Conservation (phyloP, 2,888 invertebrate species). For the Operophtera brumata region DNA sequence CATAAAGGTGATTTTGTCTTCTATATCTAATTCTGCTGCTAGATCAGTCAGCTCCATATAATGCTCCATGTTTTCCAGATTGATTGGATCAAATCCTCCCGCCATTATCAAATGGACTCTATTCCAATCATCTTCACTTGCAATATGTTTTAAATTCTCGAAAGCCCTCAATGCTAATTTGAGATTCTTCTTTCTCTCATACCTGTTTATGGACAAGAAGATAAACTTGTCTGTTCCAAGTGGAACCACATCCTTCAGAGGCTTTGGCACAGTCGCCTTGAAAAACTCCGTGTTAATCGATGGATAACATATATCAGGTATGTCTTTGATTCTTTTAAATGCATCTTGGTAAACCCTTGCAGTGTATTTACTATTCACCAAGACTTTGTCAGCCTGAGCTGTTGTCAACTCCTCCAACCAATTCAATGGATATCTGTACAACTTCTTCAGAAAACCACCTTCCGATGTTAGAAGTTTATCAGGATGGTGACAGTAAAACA, state of each 20-base stretch:
- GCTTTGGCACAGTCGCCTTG: constrained; percentile 73
- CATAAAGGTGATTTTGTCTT: constrained; percentile 89
- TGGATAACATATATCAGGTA: constrained; percentile 95
- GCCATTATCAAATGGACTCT: constrained; percentile 93
- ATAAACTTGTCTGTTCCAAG: constrained; percentile 82
- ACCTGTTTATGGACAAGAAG: constrained; percentile 97
- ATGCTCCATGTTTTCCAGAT: constrained; percentile 92
- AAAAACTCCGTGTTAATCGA: constrained; percentile 92
- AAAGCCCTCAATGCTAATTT: constrained; percentile 91
- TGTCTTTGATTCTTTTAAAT: constrained; percentile 86
- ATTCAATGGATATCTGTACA: constrained; percentile 94
- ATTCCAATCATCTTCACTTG: constrained; percentile 81
- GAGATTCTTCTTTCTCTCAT: constrained; percentile 98
- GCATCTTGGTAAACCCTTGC: constrained; percentile 92
- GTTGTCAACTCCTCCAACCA: constrained; percentile 95
- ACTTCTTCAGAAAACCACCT: constrained; percentile 86
- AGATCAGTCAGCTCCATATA: constrained; percentile 87
- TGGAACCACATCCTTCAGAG: constrained; percentile 74
- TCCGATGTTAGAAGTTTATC: constrained; percentile 93
- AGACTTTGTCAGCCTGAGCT: constrained; percentile 90
- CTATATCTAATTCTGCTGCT: constrained; percentile 82
- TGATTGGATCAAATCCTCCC: constrained; percentile 96
- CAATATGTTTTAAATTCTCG: constrained; percentile 80
- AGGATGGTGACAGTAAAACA: constrained; percentile 99
- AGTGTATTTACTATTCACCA: constrained; percentile 99